These are phyloP conservation scores for Oreochromis niloticus DNA, from an alignment of 2,113 vertebrate genomes.

Conservation along the genomic window DNA sequence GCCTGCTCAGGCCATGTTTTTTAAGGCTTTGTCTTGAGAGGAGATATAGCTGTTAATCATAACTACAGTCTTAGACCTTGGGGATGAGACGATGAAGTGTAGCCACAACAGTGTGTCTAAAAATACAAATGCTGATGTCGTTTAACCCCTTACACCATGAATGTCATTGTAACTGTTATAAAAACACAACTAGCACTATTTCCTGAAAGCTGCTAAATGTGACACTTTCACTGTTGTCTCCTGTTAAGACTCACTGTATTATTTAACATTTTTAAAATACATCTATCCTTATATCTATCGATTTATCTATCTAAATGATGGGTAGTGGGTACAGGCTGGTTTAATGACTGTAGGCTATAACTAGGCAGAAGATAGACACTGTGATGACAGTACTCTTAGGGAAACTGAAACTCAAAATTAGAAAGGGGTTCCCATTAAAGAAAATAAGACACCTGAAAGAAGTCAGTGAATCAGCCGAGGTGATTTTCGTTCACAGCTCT, in stretches of 20 bases:
- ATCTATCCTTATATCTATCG: background rate
- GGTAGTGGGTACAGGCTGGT: background rate
- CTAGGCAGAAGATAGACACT: background rate
- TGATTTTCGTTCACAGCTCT: background rate
- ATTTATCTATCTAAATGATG: background rate
- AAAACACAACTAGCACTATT: background rate
- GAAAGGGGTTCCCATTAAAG: background rate
- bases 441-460: background rate
- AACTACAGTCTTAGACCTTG: background rate
- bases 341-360: background rate
- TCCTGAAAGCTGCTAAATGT: background rate
- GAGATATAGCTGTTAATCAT: background rate
- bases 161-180: background rate
- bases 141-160: background rate
- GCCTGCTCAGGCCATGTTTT: background rate
- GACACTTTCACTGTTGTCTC: background rate
- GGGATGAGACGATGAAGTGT: background rate
- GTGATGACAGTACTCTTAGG: rapidly evolving
- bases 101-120: background rate
- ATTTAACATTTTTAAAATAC: background rate
- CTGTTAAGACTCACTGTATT: background rate
- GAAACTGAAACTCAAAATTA: background rate
- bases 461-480: background rate
- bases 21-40: background rate
- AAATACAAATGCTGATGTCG: background rate